Evolutionary conservation across 2,797 vertebrate species (phyloP).

Genomic region (Sebastes hubbsi): DNA sequence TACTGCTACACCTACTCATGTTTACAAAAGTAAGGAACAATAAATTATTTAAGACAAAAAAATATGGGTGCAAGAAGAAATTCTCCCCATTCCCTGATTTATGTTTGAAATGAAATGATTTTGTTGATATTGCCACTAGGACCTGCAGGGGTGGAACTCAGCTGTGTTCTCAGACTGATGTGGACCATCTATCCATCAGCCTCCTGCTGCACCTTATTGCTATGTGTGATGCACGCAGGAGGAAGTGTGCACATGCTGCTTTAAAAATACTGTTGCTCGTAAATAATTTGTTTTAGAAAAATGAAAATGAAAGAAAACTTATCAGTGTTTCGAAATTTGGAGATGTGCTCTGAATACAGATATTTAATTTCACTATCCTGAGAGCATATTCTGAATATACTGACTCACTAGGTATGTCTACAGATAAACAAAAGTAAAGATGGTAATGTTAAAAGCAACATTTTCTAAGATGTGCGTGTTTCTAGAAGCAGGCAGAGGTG

Average conservation of each 20-base stretch:
- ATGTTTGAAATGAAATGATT: background rate
- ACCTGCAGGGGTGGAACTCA: background rate
- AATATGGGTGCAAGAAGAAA: background rate
- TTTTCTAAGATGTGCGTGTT: conserved; percentile 33
- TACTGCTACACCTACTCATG: background rate
- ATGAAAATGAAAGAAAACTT: background rate
- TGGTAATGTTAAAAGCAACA: background rate
- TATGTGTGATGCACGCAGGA: background rate
- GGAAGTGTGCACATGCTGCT: background rate
- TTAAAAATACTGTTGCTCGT: background rate
- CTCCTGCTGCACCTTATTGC: background rate
- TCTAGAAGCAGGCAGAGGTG: conserved; percentile 88
- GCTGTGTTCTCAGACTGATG: background rate
- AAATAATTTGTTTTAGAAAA: background rate
- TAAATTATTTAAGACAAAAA: background rate
- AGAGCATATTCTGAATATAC: background rate
- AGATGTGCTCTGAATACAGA: background rate
- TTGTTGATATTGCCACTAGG: background rate
- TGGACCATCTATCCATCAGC: background rate
- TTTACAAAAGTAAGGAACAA: background rate
- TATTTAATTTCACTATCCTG: background rate
- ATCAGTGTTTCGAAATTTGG: background rate
- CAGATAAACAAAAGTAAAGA: background rate
- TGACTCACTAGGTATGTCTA: background rate
- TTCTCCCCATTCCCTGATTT: background rate